phyloP scores from a whole-genome alignment of 2,797 vertebrate species.

The Coregonus ussuriensis region DNA sequence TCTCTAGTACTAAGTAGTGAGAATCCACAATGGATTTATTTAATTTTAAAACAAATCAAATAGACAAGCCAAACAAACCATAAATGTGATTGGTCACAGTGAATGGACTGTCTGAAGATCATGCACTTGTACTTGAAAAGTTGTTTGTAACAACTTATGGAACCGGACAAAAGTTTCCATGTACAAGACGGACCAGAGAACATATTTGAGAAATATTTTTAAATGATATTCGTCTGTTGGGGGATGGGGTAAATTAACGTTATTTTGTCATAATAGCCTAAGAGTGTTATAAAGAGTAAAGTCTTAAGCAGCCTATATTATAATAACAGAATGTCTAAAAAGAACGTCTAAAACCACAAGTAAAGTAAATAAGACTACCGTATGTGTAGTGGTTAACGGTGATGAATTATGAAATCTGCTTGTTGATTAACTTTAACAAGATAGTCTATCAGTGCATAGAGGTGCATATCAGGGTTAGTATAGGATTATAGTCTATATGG shows the following conservation, averaged over 20 bases:
- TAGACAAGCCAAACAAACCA: constrained; percentile 23
- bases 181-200: constrained; percentile 86
- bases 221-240: constrained; percentile 90
- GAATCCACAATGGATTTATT: constrained; percentile 2
- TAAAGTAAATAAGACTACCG: neutral
- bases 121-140: constrained; percentile 93
- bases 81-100: constrained; percentile 31
- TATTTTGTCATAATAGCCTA: constrained; percentile 10
- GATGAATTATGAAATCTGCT: neutral
- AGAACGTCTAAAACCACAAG: neutral
- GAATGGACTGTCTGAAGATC: constrained; percentile 71
- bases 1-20: neutral
- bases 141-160: constrained; percentile 88
- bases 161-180: constrained; percentile 84
- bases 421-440: neutral
- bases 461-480: neutral
- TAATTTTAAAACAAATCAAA: constrained; percentile 29
- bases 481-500: neutral
- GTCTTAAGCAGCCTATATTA: neutral
- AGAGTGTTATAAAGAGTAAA: neutral
- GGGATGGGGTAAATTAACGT: neutral
- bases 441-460: neutral
- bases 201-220: constrained; percentile 86
- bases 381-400: neutral
- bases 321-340: neutral